Base-by-base conservation (phyloP, 2,888 invertebrate species). In the Carabus problematicus region DNA sequence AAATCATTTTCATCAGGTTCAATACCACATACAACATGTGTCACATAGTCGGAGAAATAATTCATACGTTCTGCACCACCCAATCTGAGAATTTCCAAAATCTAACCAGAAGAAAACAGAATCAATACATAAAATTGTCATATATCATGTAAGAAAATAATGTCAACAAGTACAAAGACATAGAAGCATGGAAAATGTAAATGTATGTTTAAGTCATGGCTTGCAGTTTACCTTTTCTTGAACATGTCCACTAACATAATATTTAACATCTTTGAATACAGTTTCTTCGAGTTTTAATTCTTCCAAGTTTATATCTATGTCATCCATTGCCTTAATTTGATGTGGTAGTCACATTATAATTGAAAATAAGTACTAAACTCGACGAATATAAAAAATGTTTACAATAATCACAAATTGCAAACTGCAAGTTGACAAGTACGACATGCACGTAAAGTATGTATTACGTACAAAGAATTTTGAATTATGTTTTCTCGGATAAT, bases 21-120 rank as follows among this genome's bases (percentile, higher is more conserved):
- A 74, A 88, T 85, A 29, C 93, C 96, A 75, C 95, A 94, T 78
- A 98, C 92, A 76, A 95, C 86, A 85, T 97, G 96, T 52, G 97
- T 97, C 74, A 96, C 93, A 83, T 92, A 92, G 83, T 96, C 95
- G 72, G 94, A 92, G 76, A 95, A 89, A 84, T 95, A 97, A 76
- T 90, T 91, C 73, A 92, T 91, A 74, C 90, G 89, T 80, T 95
- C 94, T 18, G 93, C 97, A 64, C 97, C 96, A 73, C 95, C 94
- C 79, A 88, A 87, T 82, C 91, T 91, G 71, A 97, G 85, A 75
- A 94, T 83, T 76, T 87, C 87, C 78, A 91, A 83, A 78, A 93
- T 86, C 95, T 95, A 82, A 70, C 87, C 86, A 72, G 56, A 72
- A 71, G 70, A 66, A 72, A 58, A 12, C 49, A 45, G 11, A 62